A percentile compares a stretch with the other conserved stretches of the same genome.
Evolutionary conservation across 2,888 invertebrate species (phyloP).

Genomic region (Epirrhoe alternata): DNA sequence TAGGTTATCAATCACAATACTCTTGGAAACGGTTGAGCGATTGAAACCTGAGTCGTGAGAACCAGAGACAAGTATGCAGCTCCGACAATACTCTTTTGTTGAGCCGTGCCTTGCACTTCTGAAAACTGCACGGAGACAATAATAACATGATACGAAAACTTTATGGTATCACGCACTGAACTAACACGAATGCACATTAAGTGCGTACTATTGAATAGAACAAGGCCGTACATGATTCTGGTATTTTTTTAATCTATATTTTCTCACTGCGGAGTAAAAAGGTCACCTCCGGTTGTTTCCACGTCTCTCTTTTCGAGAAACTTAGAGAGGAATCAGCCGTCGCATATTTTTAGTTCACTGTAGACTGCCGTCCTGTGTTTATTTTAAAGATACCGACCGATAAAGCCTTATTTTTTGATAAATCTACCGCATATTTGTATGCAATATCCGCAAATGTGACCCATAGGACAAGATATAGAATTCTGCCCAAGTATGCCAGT

Average conservation of each 20-base stretch:
- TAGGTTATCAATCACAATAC: constrained; percentile 6
- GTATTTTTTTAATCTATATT: too few relatives aligned
- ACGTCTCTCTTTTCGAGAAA: too few relatives aligned
- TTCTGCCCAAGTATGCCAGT: constrained; percentile 11
- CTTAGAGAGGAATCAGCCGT: too few relatives aligned
- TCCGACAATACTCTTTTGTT: constrained; percentile 76
- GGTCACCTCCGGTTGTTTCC: too few relatives aligned
- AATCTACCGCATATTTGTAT: not conserved
- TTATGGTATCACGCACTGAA: constrained; percentile 1
- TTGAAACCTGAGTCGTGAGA: constrained; percentile 67
- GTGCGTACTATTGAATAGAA: not conserved
- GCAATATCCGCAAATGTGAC: not conserved
- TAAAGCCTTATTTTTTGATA: not conserved
- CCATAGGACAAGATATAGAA: not conserved
- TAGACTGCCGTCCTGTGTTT: too few relatives aligned
- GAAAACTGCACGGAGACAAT: constrained; percentile 38
- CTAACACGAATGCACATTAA: not conserved
- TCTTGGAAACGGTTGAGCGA: constrained; percentile 47
- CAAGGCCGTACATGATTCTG: too few relatives aligned
- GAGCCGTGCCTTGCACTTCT: constrained; percentile 51
- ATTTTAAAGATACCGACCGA: too few relatives aligned
- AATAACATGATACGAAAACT: constrained; percentile 15
- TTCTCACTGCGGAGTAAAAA: too few relatives aligned
- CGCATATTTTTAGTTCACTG: too few relatives aligned
- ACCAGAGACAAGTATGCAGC: constrained; percentile 71